phyloP scores from a whole-genome alignment of 2,888 invertebrate species.

The Encarsia formosa region DNA sequence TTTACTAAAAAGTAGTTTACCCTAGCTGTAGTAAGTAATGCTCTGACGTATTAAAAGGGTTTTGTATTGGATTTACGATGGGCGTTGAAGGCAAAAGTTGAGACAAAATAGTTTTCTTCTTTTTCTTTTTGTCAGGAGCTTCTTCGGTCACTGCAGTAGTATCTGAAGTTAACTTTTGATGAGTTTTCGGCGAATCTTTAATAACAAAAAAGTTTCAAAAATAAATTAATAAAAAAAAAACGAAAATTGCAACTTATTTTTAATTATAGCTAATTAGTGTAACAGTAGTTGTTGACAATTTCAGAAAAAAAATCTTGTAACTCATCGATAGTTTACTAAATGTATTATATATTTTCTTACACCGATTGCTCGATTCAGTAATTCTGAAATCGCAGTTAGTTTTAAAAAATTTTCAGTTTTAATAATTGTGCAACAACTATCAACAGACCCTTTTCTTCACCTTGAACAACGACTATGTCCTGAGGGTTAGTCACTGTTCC shows the following conservation, averaged over 20 bases:
- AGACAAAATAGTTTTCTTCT: constrained; percentile 64
- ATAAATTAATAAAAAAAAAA: too few relatives aligned
- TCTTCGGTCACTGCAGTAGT: constrained; percentile 31
- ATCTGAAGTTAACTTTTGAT: constrained; percentile 14
- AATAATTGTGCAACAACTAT: too few relatives aligned
- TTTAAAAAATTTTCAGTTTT: too few relatives aligned
- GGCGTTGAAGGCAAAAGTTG: constrained; percentile 62
- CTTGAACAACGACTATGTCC: constrained; percentile 41
- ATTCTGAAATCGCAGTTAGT: too few relatives aligned
- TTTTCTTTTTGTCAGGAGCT: constrained; percentile 56
- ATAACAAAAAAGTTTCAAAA: background rate
- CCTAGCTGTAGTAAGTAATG: constrained; percentile 67
- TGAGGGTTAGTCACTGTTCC: constrained; percentile 37
- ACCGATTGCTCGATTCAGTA: too few relatives aligned
- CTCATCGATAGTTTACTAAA: too few relatives aligned
- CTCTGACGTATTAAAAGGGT: constrained; percentile 64
- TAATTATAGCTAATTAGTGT: too few relatives aligned
- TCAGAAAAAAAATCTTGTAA: too few relatives aligned
- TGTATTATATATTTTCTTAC: too few relatives aligned
- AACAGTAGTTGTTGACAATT: too few relatives aligned
- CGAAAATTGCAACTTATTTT: too few relatives aligned
- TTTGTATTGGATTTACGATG: constrained; percentile 51
- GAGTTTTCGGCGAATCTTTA: constrained; percentile 22
- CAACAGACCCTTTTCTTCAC: constrained; percentile 5
- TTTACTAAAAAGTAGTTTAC: constrained; percentile 31